phyloP scores from a whole-genome alignment of 2,797 vertebrate species.

The Malurus splendens region DNA sequence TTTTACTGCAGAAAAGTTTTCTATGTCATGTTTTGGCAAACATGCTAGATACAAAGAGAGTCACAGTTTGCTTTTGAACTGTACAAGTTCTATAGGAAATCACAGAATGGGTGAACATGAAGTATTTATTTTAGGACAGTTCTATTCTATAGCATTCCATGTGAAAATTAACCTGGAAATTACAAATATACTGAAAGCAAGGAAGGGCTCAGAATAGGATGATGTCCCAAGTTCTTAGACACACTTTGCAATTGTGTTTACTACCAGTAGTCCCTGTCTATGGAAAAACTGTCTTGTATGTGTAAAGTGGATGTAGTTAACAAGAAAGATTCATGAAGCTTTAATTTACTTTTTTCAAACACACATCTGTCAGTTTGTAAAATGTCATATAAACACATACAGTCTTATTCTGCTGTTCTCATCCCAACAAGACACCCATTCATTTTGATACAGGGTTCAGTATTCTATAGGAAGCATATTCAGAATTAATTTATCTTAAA shows the following conservation, averaged over 20 bases:
- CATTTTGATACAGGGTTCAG: neutral
- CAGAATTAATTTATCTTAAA: neutral
- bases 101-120: neutral
- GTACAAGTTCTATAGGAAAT: neutral
- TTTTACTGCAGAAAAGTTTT: neutral
- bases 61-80: neutral
- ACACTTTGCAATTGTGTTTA: neutral
- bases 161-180: neutral
- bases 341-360: neutral
- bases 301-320: neutral
- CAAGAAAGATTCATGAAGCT: neutral
- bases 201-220: neutral
- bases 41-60: neutral
- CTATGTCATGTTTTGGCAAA: neutral
- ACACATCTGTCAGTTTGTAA: neutral
- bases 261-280: no score
- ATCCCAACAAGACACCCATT: neutral
- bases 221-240: neutral
- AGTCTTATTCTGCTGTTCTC: neutral
- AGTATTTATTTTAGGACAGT: neutral
- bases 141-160: neutral
- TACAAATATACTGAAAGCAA: neutral
- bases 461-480: neutral
- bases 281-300: neutral
- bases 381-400: rapidly evolving